Percentiles rank a stretch among this genome's conserved stretches.
These are phyloP conservation scores for Prinia subflava DNA, from an alignment of 2,113 vertebrate genomes.

Conservation along the genomic window DNA sequence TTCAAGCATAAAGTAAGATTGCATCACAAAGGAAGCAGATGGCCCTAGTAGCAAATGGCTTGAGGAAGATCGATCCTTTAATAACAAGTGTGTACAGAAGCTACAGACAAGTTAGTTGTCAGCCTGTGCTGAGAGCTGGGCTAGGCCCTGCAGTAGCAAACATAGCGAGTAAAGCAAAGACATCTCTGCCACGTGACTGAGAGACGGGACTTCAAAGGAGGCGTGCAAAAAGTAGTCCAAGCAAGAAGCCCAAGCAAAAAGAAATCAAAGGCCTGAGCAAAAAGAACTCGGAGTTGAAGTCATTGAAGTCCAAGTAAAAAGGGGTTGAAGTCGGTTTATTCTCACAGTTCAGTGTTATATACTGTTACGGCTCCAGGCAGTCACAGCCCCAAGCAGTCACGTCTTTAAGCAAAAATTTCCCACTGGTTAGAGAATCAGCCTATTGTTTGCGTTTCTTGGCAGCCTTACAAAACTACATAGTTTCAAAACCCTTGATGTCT, in stretches of 20 bases:
- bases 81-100: background rate
- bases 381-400: background rate
- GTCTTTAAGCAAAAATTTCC: background rate
- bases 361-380: background rate
- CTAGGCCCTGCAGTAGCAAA: background rate
- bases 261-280: background rate
- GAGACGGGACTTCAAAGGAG: background rate
- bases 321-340: background rate
- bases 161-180: background rate
- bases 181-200: background rate
- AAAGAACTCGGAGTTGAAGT: background rate
- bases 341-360: background rate
- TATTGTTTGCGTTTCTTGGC: background rate
- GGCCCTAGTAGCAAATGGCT: background rate
- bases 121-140: background rate
- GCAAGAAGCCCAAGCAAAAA: background rate
- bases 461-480: background rate
- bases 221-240: background rate
- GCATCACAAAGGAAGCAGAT: background rate
- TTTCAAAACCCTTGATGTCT: background rate
- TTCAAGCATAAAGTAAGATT: background rate
- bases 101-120: background rate
- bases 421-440: background rate
- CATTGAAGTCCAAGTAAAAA: background rate
- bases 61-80: background rate